Evolutionary conservation across 2,888 invertebrate species (phyloP).

Genomic region (Hypomecis punctinalis): DNA sequence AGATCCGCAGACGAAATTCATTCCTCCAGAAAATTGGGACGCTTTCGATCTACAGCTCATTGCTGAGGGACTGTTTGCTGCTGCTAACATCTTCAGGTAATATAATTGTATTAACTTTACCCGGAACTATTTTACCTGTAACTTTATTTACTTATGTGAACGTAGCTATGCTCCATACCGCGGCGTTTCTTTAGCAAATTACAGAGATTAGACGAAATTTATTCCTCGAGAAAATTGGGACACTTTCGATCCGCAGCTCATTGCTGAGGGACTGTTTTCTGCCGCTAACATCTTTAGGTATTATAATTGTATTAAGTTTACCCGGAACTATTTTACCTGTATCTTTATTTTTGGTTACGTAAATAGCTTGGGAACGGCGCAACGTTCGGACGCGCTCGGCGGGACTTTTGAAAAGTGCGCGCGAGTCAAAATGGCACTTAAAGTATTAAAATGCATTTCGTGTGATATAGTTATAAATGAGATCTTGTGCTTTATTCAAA

Average conservation of each 20-base stretch:
- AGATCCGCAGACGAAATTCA: slow-evolving; percentile 89
- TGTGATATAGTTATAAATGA: too few species aligned
- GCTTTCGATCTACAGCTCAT: slow-evolving; percentile 97
- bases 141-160: slow-evolving; percentile 93
- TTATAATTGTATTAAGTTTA: neutral
- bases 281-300: slow-evolving; percentile 97
- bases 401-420: too few species aligned
- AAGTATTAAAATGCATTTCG: too few species aligned
- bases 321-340: slow-evolving; percentile 86
- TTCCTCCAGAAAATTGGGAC: slow-evolving; percentile 94
- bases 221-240: slow-evolving; percentile 95
- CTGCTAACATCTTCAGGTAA: slow-evolving; percentile 95
- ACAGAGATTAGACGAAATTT: slow-evolving; percentile 89
- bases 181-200: slow-evolving; percentile 91
- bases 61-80: slow-evolving; percentile 96
- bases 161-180: slow-evolving; percentile 87
- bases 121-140: too few species aligned
- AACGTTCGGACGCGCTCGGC: too few species aligned
- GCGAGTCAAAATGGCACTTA: too few species aligned
- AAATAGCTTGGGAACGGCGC: too few species aligned
- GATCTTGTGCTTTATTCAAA: too few species aligned
- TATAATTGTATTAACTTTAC: too few species aligned
- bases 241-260: slow-evolving; percentile 96
- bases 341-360: slow-evolving; percentile 90
- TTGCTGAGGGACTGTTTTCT: slow-evolving; percentile 96